phyloP scores from a whole-genome alignment of 2,888 invertebrate genomes.

The Heliconius sara region DNA sequence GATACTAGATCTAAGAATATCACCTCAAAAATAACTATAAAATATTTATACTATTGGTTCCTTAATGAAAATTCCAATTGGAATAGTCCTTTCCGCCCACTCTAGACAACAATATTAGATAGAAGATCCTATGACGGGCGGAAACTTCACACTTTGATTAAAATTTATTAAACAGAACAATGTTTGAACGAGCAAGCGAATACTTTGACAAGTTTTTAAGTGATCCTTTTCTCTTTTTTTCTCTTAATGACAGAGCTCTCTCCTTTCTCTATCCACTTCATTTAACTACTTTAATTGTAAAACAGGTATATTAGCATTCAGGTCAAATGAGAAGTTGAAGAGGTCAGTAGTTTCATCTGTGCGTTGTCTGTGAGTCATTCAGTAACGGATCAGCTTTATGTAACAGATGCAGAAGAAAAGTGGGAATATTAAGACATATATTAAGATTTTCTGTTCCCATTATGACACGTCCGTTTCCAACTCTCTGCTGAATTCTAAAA shows the following conservation, averaged over 20 bases:
- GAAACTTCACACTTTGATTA: constrained; percentile 17
- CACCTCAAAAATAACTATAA: neutral
- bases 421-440: no score
- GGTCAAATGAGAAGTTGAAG: no score
- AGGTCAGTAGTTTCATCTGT: no score
- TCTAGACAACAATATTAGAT: constrained; percentile 7
- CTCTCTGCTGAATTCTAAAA: neutral
- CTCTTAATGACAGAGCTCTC: neutral
- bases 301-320: no score
- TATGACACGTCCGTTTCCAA: no score
- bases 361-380: no score
- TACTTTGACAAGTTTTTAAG: neutral
- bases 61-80: neutral
- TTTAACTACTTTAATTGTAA: no score
- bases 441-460: no score
- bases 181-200: neutral
- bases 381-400: no score
- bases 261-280: no score
- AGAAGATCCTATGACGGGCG: neutral
- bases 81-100: neutral
- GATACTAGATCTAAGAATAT: neutral
- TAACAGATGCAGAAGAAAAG: no score
- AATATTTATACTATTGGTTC: neutral
- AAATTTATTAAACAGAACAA: neutral
- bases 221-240: neutral